These are phyloP conservation scores for Megaceryle alcyon DNA, from an alignment of 2,797 vertebrate genomes.

Conservation along the genomic window DNA sequence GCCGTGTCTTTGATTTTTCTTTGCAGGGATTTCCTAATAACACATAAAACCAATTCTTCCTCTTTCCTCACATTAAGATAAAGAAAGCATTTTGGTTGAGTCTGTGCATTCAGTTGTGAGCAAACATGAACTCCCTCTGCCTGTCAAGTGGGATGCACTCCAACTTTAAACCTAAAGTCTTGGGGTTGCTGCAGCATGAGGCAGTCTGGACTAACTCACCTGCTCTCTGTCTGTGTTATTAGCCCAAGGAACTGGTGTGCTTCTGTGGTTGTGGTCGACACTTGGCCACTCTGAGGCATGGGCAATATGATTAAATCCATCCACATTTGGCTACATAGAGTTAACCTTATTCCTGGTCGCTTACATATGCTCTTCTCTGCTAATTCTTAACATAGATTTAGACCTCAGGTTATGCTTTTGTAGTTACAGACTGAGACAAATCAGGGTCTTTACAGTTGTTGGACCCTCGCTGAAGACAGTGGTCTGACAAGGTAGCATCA, in stretches of 20 bases:
- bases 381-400: background rate
- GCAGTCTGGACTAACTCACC: background rate
- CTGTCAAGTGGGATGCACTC: accelerated
- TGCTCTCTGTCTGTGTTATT: background rate
- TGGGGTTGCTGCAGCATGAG: background rate
- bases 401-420: background rate
- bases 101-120: background rate
- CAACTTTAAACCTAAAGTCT: background rate
- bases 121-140: background rate
- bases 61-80: background rate
- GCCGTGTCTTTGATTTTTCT: constrained; percentile 29
- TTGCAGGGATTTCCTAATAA: constrained; percentile 26
- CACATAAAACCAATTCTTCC: background rate
- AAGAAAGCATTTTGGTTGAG: background rate
- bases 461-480: background rate
- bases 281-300: background rate
- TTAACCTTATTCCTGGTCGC: background rate
- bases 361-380: background rate
- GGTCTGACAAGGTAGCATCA: accelerated
- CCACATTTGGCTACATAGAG: background rate
- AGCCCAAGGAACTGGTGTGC: background rate
- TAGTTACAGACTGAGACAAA: background rate
- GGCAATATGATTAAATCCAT: background rate
- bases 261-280: background rate
- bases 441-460: background rate